Base-by-base conservation (phyloP, 2,113 vertebrate genomes). In the Pleuronectes platessa region DNA sequence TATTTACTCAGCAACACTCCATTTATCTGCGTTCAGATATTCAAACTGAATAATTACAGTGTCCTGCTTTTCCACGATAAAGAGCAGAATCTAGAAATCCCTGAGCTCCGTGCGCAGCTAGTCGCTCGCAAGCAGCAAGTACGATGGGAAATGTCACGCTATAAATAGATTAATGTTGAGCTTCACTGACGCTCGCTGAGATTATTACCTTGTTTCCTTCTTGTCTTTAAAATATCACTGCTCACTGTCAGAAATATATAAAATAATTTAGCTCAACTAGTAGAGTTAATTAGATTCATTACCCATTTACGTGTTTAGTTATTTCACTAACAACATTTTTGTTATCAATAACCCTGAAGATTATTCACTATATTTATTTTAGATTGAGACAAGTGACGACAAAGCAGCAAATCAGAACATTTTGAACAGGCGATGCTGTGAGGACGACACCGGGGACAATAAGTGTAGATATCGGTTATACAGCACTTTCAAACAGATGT, bases 91-190 rank as follows among this genome's bases (percentile, higher is more conserved):
- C 4, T 0, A 54, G 6, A 54, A n/a, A 21, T n/a, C 80, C 54
- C 75, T 72, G 74, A 67, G 63, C 75, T 71, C 42, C 54, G 14
- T 26, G 35, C 58, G 26, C 35, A 49, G 61, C 63, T 47, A 79
- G 61, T 71, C 35, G n/a, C 58, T 31, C 31, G 31, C 31, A 31
- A 1, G 6, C 83, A 79, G 72, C 53, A 60, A 77, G 76, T 67
- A 66, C 74, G 59, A 68, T 54, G 71, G 79, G 70, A 85, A 89
- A 88, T 88, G 78, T 85, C 78, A 70, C 0, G 23, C 71, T 87
- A 53, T 80, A 61, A 84, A 82, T 86, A 83, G 65, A 74, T 71
- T 66, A 35, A 79, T 75, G 75, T 66, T 70, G 31, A 12, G 47
- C 62, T 71, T 68, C 61, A 26, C 15, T 24, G 74, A 76, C 55